These are phyloP conservation scores for Xestobium rufovillosum DNA, from an alignment of 2,888 invertebrate species.

Conservation along the genomic window DNA sequence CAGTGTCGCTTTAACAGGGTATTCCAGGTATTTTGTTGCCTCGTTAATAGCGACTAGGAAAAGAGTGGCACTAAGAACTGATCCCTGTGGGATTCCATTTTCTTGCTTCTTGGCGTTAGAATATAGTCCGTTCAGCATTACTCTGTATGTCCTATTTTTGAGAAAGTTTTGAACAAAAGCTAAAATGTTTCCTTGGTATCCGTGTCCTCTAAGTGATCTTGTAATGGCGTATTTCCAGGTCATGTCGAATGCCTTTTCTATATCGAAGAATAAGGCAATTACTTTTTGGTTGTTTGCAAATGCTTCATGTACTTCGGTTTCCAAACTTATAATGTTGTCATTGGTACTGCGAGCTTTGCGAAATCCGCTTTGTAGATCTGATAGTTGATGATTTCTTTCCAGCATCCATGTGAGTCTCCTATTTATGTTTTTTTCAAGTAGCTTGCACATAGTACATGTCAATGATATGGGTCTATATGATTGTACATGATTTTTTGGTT, in stretches of 20 bases:
- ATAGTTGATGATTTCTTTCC: constrained; percentile 14
- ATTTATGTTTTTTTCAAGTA: constrained; percentile 19
- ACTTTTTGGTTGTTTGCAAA: constrained; percentile 13
- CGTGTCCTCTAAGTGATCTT: constrained; percentile 7
- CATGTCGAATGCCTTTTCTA: constrained; percentile 17
- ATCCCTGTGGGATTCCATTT: constrained; percentile 17
- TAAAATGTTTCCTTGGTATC: constrained; percentile 12
- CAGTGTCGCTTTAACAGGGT: constrained; percentile 9
- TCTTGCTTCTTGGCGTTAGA: constrained; percentile 6
- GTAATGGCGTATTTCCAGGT: constrained; percentile 11
- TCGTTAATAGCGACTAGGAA: constrained; percentile 15
- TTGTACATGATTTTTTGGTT: constrained; percentile 12
- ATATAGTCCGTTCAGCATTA: constrained; percentile 11
- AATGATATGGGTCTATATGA: constrained; percentile 18
- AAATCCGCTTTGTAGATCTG: constrained; percentile 15
- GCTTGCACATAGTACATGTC: constrained; percentile 14
- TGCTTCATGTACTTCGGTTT: constrained; percentile 17
- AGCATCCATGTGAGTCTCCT: constrained; percentile 16
- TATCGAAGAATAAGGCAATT: constrained; percentile 17
- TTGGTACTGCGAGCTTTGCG: constrained; percentile 11
- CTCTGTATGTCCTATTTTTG: constrained; percentile 8
- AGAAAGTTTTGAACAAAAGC: constrained; percentile 16
- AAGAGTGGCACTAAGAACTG: constrained; percentile 10
- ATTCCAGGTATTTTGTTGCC: constrained; percentile 6
- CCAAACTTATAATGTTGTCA: constrained; percentile 15